A percentile compares a stretch with the other conserved stretches of the same genome.
These are phyloP conservation scores for Lepilemur septentrionalis DNA, from an alignment of 2,797 vertebrate genomes.

Conservation along the genomic window DNA sequence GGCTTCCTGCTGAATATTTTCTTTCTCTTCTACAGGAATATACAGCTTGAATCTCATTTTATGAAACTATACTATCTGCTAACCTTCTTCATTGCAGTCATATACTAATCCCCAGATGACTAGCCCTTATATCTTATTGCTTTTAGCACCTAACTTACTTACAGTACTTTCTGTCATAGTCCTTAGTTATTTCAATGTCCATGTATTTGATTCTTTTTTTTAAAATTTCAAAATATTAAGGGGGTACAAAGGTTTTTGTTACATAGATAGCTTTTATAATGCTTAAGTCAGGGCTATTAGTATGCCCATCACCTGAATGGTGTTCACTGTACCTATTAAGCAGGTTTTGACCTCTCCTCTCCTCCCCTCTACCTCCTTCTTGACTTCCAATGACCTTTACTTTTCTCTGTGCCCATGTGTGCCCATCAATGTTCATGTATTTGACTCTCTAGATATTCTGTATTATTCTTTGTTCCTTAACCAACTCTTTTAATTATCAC, in stretches of 20 bases:
- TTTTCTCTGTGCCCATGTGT: no score
- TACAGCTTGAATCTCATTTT: not conserved
- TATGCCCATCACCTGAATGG: no score
- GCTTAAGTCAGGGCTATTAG: no score
- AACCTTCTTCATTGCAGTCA: not conserved
- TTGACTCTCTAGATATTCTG: not conserved
- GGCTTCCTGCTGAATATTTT: not conserved
- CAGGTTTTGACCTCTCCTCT: no score
- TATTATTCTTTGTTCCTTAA: not conserved
- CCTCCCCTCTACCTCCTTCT: no score
- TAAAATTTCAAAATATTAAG: no score
- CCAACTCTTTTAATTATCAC: not conserved
- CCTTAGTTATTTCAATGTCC: not conserved
- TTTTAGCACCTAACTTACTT: not conserved
- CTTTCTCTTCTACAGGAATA: not conserved
- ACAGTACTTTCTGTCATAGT: not conserved
- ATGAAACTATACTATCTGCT: not conserved
- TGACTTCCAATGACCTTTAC: no score
- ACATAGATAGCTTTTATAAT: no score
- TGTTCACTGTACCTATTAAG: no score
- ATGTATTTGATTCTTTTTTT: not conserved
- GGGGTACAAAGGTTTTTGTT: no score
- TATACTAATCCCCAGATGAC: not conserved
- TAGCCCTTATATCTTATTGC: not conserved
- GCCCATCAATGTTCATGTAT: not conserved